Evolutionary conservation across 30 jellyfish, hydroid and myxozoan species (phyloP), one percentile per base, ranked within the genome.

Genomic region (Turritopsis rubra): DNA sequence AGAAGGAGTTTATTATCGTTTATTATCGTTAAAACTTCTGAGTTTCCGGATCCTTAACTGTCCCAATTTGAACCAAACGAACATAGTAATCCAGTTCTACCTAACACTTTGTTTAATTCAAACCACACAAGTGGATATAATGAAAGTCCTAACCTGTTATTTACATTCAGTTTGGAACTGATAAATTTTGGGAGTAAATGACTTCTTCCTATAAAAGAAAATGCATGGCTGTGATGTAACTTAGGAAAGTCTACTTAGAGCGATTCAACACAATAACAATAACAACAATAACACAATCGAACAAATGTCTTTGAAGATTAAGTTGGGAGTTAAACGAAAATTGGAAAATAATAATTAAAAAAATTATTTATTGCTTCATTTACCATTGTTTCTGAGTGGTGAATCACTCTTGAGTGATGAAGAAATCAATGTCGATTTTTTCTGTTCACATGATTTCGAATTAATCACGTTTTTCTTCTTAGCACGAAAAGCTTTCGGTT

Each of bases 401-500:
- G 60, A 41, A 41, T 41, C 60, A 41, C 13, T 41, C 60, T 13
- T 41, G 7, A n/a, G 76, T n/a, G 28, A 8, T 18, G 17, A 66
- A 66, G 7, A 5, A 17, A 18, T n/a, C 76, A 26, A n/a, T 3
- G 60, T 41, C 13, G 60, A 41, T 13, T 3, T 41, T 13, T 13
- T 13, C 13, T 41, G 9, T 41, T 41, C 60, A 13, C 60, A 13
- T 41, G 60, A 41, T 41, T 41, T 41, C 60, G 60, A 41, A 41
- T 41, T 41, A 3, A 5, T 13, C 9, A 13, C 5, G 60, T 41
- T 13, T 30, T 17, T 22, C 29, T 65, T 29, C 66, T 28, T 66
- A 27, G 27, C 18, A 3, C 70, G 21, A 21, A 80, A 5, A 41
- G 79, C 87, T 0, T 1, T 0, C n/a, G 97, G 97, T 83, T 85